Evolutionary conservation across 2,797 vertebrate genomes (phyloP).

Genomic region (Tympanoctomys barrerae): DNA sequence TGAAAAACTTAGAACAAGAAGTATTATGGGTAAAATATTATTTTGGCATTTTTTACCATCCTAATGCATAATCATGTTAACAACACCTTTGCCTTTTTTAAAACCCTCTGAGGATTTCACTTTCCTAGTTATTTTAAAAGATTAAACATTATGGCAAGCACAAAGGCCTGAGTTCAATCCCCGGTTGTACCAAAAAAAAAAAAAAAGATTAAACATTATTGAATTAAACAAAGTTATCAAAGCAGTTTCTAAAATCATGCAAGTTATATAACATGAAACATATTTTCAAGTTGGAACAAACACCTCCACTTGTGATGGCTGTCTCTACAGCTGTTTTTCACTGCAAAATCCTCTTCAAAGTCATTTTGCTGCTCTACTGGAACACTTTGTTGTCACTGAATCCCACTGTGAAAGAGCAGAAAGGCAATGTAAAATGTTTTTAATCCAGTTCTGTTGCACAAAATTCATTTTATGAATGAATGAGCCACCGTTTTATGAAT

Average conservation of each 20-base stretch:
- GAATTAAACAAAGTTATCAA: constrained; percentile 4
- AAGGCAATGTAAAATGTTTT: neutral
- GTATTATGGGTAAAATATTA: neutral
- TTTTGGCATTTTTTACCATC: constrained; percentile 38
- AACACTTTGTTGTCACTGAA: neutral
- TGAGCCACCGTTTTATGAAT: neutral
- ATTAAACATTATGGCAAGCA: neutral
- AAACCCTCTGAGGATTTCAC: neutral
- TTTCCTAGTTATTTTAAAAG: constrained; percentile 44
- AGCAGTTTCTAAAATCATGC: constrained; percentile 27
- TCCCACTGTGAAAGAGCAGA: neutral
- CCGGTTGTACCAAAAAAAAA: too few relatives aligned
- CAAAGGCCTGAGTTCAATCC: too few relatives aligned
- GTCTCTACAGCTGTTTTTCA: neutral
- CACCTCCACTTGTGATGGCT: neutral
- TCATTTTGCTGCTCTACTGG: neutral
- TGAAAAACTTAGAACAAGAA: constrained; percentile 3
- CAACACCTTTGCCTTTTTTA: neutral
- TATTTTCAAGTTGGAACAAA: neutral
- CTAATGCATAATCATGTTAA: constrained; percentile 47
- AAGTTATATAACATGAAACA: neutral
- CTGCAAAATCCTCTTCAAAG: neutral
- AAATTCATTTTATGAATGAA: neutral
- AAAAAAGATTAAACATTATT: constrained; percentile 1
- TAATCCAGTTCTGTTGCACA: neutral